Conservation (phyloP, 2,888 invertebrate genomes). For the Brachyopa scutellaris region DNA sequence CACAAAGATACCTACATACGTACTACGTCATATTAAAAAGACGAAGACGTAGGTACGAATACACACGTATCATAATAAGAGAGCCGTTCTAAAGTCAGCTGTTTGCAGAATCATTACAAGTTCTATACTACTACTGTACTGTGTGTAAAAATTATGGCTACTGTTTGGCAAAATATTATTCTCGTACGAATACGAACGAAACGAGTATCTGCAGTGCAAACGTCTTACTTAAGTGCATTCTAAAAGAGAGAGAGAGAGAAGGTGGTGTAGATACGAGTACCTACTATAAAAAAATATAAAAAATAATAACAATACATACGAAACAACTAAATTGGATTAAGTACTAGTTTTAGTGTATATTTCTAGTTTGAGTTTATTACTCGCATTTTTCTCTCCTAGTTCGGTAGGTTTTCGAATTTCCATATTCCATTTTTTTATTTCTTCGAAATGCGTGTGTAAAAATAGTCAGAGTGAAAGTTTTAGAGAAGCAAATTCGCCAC, state of each 20-base stretch:
- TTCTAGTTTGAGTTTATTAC: constrained; percentile 37
- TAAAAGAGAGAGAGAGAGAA: constrained; percentile 26
- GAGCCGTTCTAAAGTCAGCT: constrained; percentile 55
- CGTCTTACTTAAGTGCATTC: constrained; percentile 35
- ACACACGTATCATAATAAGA: no score
- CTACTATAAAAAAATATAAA: constrained; percentile 20
- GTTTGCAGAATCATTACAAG: constrained; percentile 37
- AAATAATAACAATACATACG: constrained; percentile 14
- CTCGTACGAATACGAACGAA: no score
- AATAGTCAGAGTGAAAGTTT: constrained; percentile 19
- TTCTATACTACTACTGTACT: not conserved
- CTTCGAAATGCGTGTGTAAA: no score
- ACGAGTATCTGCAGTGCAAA: no score
- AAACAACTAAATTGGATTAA: constrained; percentile 67
- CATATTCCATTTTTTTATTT: no score
- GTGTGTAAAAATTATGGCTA: constrained; percentile 21
- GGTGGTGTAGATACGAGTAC: not conserved
- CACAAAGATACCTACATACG: no score
- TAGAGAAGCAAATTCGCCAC: no score
- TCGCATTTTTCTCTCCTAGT: constrained; percentile 2
- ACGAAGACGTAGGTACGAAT: no score
- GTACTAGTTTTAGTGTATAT: constrained; percentile 46
- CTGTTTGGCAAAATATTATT: no score
- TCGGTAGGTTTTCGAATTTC: not conserved
- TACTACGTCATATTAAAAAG: constrained; percentile 39